Evolutionary conservation across 1,140 invertebrate genomes (phyloP), one percentile per base, ranked within the genome.

Genomic region (Ladona fulva): DNA sequence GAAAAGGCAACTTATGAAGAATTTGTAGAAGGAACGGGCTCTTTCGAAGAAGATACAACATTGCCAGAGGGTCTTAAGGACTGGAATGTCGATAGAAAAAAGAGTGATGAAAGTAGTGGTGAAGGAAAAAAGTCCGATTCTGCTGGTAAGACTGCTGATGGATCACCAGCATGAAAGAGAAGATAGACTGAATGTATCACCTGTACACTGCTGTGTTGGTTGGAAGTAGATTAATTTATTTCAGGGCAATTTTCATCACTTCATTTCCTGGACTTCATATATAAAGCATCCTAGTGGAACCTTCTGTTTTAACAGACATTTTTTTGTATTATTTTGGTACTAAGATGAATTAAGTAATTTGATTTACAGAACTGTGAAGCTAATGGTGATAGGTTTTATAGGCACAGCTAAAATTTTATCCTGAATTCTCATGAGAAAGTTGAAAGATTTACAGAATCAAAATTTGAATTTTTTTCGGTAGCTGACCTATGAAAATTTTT

Each of bases 1-100:
- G 98, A 99, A 86, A 99, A 99, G 87, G 97, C 97, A 19, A 99
- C 98, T 7, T 99, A 99, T 84, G 98, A 99, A 87, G 94, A 99
- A 83, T 99, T 99, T 86, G 98, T 99, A 0, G 97, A 97, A 87
- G 98, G 97, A 0, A 99, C 98, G 16, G 98, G 98, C 22, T 98
- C 96, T 0, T 92, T 98, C 80, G 97, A 99, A 82, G 98, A 99
- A 85, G 95, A 99, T 82, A 99, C 97, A 0, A 87, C 89, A 0
- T 87, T 99, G 80, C 98, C 98, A 0, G 94, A 98, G 87, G 98
- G 98, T 76, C 87, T 99, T 0, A 93, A 97, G 85, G 92, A 93
- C 79, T 99, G 98, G 97, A 99, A 99, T 12, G 12, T 66, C 14
- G 52, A 66, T 66, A 16, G 12, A 19, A 66, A 66, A 66, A 66